Percentiles rank a stretch among this genome's conserved stretches.
Evolutionary conservation across 2,797 vertebrate genomes (phyloP).

Genomic region (Mormyrus hasselquistii): DNA sequence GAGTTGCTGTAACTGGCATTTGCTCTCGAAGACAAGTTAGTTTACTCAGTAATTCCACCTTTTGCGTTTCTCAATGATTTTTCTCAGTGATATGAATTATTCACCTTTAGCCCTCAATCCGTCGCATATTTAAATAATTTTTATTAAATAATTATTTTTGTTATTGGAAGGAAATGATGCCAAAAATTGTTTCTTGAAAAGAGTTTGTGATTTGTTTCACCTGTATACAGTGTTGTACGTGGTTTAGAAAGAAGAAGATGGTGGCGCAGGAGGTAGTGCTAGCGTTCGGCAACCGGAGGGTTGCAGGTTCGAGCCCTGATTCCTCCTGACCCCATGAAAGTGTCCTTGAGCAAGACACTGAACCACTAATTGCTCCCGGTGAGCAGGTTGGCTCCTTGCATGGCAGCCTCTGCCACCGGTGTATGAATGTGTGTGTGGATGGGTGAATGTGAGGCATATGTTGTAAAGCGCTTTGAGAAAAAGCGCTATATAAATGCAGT

Average conservation of each 20-base stretch:
- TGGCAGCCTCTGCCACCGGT: too few relatives aligned
- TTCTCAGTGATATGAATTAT: neutral
- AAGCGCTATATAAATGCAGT: too few relatives aligned
- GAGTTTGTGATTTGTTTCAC: neutral
- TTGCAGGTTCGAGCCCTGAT: too few relatives aligned
- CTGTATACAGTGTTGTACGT: neutral
- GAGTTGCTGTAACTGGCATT: neutral
- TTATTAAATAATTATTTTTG: neutral
- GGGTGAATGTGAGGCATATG: too few relatives aligned
- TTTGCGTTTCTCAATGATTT: neutral
- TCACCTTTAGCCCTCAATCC: neutral
- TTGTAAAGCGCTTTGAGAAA: too few relatives aligned
- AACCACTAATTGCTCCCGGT: too few relatives aligned
- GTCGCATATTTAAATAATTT: neutral
- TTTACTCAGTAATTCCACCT: neutral
- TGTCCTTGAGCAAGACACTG: too few relatives aligned
- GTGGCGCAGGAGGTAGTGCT: too few relatives aligned
- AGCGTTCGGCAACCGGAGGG: too few relatives aligned
- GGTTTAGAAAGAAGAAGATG: neutral
- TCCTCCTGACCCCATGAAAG: too few relatives aligned
- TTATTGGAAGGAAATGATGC: neutral
- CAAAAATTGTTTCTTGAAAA: neutral
- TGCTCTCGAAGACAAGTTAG: neutral
- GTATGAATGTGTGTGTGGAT: too few relatives aligned
- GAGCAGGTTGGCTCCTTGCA: too few relatives aligned